phyloP scores from a whole-genome alignment of 2,888 invertebrate genomes.

The Iselma pallidipennis region DNA sequence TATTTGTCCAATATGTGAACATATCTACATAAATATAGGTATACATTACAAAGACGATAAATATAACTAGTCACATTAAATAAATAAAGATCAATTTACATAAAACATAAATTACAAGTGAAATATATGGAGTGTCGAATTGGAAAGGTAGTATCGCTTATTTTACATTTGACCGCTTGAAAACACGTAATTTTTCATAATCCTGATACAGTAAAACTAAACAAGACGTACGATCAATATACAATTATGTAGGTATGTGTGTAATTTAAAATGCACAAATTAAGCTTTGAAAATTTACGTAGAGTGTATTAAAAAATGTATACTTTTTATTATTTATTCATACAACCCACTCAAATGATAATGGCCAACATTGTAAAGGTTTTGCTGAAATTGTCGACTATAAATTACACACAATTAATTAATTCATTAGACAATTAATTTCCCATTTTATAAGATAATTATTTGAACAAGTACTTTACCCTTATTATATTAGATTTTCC shows the following conservation, averaged over 20 bases:
- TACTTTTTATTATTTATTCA: too few relatives aligned
- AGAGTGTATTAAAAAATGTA: too few relatives aligned
- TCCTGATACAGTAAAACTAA: too few relatives aligned
- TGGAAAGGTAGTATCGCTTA: neutral
- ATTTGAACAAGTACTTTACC: neutral
- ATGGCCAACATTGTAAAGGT: too few relatives aligned
- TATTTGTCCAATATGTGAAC: neutral
- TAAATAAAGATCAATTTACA: neutral
- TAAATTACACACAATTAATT: too few relatives aligned
- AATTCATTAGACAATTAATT: neutral
- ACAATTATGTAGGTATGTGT: too few relatives aligned
- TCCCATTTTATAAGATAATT: neutral
- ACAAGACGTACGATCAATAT: too few relatives aligned
- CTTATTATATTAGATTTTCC: too few relatives aligned
- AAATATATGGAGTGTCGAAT: neutral
- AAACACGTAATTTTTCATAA: too few relatives aligned
- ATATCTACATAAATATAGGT: neutral
- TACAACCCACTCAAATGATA: too few relatives aligned
- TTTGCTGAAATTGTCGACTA: neutral
- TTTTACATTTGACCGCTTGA: neutral
- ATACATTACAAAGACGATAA: neutral
- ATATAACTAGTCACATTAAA: neutral
- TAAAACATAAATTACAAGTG: neutral
- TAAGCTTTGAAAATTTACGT: too few relatives aligned
- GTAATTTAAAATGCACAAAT: too few relatives aligned